phyloP scores from a whole-genome alignment of 2,113 vertebrate species.

The Perca flavescens region DNA sequence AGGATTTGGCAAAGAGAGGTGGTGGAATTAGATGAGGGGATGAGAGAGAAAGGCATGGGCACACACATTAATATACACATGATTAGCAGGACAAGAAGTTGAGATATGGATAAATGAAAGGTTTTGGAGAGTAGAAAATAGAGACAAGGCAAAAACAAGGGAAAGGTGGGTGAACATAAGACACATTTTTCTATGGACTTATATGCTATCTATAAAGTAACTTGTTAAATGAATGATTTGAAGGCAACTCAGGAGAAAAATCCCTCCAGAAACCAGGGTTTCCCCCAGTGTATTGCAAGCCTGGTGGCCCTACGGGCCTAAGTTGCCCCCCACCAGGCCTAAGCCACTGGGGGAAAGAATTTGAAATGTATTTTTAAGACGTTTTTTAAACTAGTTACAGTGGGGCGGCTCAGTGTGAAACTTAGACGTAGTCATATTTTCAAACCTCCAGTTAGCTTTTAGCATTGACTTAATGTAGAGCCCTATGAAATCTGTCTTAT shows the following conservation, averaged over 20 bases:
- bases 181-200: neutral
- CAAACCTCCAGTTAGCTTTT: too few species aligned
- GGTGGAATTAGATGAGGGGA: neutral
- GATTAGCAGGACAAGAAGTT: neutral
- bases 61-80: neutral
- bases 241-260: neutral
- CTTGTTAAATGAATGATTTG: neutral
- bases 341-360: too few species aligned
- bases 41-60: neutral
- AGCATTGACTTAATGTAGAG: too few species aligned
- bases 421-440: too few species aligned
- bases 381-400: too few species aligned
- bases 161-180: neutral
- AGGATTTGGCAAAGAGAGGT: neutral
- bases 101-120: neutral
- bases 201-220: neutral
- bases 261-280: too few species aligned
- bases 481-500: too few species aligned
- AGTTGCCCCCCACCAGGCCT: too few species aligned
- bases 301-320: too few species aligned
- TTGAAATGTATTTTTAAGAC: too few species aligned
- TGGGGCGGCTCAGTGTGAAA: too few species aligned
- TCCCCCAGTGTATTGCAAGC: too few species aligned
- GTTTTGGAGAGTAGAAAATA: neutral
- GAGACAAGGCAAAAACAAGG: neutral